Base-by-base conservation (phyloP, 64 coral and sea anemone genomes). In the Pachyseris speciosa region DNA sequence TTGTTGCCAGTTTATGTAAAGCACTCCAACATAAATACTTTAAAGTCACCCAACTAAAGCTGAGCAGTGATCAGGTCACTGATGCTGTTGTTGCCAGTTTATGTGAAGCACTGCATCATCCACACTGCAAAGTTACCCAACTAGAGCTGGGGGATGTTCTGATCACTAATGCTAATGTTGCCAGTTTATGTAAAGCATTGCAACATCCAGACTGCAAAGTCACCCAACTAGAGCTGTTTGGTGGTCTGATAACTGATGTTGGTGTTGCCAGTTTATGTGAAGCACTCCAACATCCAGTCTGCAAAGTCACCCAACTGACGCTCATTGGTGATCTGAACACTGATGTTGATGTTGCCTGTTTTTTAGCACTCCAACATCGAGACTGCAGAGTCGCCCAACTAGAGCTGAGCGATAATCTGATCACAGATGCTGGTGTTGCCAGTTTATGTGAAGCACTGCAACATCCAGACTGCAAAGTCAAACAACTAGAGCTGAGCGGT, bases 401-500 rank as follows among this genome's bases (percentile, higher is more conserved):
- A 27, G 1, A 75, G 25, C 72, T 75, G 25, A 0, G 2, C 29
- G 3, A 27, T 31, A 77, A 25, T 52, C 42, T 45, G 9, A 75
- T 75, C 26, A 75, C 72, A 26, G 72, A 75, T 48, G 38, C 40
- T n/a, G 72, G 72, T 47, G 17, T 75, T 47, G 15, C 72, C 3
- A 49, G 0, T 42, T 25, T 75, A 25, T 15, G 72, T 76, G 42
- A 50, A 76, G 4, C 72, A 24, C 48, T 76, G 34, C 43, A 15
- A 40, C 41, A 76, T 27, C 2, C 41, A 44, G 47, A 22, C 41
- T 50, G 72, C 34, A 30, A 75, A 48, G 38, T 75, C 11, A 48
- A 37, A 10, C 2, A 0, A 41, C 40, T 75, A 27, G 1, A 75
- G 25, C 72, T 75, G 25, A 0, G 2, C 29, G 3, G 43, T 31